Base-by-base conservation (phyloP, 1,140 invertebrate species). In the Coelopa frigida region DNA sequence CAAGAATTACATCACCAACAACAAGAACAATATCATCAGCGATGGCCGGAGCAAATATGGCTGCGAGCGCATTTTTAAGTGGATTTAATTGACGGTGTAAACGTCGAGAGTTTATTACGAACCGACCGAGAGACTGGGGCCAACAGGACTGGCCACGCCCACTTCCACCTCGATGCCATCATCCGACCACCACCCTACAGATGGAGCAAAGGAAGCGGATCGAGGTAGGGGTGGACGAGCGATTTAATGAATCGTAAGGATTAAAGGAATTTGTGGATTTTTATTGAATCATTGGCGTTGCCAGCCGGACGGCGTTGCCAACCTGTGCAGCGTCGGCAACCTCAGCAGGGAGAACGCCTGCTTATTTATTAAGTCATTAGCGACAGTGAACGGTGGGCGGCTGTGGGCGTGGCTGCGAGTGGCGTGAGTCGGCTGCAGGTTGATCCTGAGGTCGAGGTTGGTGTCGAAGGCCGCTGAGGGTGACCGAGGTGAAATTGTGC, bases 171-270 rank as follows among this genome's bases (percentile, higher is more conserved):
- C 15, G 7, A 36, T 38, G 22, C 22, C 29, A 15, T 33, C 31
- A 29, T 24, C 36, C 29, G 39, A 21, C 26, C 27, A 29, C 27
- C 14, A n/a, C n/a, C n/a, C n/a, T n/a, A n/a, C n/a, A n/a, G n/a
- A n/a, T n/a, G n/a, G n/a, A n/a, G n/a, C n/a, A n/a, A n/a, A n/a
- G n/a, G n/a, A n/a, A n/a, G n/a, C n/a, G n/a, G n/a, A n/a, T n/a
- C n/a, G n/a, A n/a, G n/a, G n/a, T n/a, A n/a, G n/a, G n/a, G n/a
- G n/a, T n/a, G n/a, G n/a, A n/a, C n/a, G n/a, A n/a, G 58, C 59
- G 60, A 64, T 65, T 65, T 65, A 65, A 65, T 65, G 62, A 65
- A 65, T 65, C 64, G 61, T 65, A 58, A 62, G 62, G 62, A 65
- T 65, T 65, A 62, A 65, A 65, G 61, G 61, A 65, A 65, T 65